A percentile compares a stretch with the other conserved stretches of the same genome.
Conservation (phyloP, 64 coral and sea anemone species). For the Cladopsammia gracilis region DNA sequence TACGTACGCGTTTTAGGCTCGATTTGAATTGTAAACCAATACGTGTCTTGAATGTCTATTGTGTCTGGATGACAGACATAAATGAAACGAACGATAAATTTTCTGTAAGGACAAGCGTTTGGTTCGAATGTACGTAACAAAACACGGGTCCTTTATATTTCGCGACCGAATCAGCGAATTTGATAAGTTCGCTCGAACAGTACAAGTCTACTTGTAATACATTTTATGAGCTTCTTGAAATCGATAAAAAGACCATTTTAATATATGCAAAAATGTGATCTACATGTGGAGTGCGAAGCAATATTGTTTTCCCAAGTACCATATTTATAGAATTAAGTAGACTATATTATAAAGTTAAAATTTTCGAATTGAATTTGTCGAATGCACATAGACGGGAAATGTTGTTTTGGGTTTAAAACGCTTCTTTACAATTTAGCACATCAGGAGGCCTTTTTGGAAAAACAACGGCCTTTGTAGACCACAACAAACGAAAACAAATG, state of each 20-base stretch:
- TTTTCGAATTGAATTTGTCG: neutral
- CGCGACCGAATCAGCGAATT: neutral
- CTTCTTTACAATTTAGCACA: neutral
- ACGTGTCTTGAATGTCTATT: neutral
- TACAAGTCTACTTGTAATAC: neutral
- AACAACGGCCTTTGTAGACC: slow-evolving; percentile 6
- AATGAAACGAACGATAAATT: neutral
- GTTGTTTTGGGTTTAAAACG: neutral
- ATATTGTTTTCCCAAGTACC: slow-evolving; percentile 6
- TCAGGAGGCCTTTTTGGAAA: neutral
- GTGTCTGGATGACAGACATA: neutral
- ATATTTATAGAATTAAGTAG: neutral
- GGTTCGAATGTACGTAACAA: neutral
- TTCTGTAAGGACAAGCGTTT: neutral
- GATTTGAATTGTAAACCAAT: too few species aligned
- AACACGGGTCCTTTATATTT: neutral
- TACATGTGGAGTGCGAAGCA: neutral
- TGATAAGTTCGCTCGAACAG: too few species aligned
- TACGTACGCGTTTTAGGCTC: too few species aligned
- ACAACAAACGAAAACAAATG: slow-evolving; percentile 9
- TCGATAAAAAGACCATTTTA: neutral
- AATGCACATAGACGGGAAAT: neutral
- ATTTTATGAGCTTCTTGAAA: neutral
- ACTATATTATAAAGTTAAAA: too few species aligned
- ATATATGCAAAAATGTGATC: slow-evolving; percentile 25